These are phyloP conservation scores for Oostethus manadensis DNA, from an alignment of 2,113 vertebrate genomes.

Conservation along the genomic window DNA sequence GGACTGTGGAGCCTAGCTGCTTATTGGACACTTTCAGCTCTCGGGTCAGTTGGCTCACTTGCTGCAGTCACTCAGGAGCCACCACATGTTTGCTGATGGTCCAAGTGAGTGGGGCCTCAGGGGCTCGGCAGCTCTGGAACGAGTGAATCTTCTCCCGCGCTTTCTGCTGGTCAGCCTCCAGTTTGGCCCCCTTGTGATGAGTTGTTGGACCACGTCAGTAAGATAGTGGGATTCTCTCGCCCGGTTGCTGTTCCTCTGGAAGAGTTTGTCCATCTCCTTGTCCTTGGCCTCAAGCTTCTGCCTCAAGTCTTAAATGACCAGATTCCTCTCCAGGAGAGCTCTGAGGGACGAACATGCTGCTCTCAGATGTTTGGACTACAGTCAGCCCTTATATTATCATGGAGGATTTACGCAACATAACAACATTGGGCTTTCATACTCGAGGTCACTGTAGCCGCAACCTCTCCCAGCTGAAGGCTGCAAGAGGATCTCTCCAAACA, in stretches of 20 bases:
- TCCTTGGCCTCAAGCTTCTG: constrained; percentile 50
- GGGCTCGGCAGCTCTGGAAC: constrained; percentile 18
- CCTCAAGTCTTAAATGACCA: constrained; percentile 51
- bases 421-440: not conserved
- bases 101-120: not conserved
- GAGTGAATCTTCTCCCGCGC: constrained; percentile 46
- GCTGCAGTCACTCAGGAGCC: constrained; percentile 30
- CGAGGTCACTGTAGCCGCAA: constrained; percentile 38
- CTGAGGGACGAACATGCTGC: constrained; percentile 23
- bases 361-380: not conserved
- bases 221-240: constrained; percentile 38
- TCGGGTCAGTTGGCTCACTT: constrained; percentile 32
- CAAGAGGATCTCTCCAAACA: constrained; percentile 62
- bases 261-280: constrained; percentile 44
- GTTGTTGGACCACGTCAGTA: constrained; percentile 41
- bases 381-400: not conserved
- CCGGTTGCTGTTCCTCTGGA: constrained; percentile 55
- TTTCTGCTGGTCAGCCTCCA: constrained; percentile 54
- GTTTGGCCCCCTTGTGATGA: constrained; percentile 49
- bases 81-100: constrained; percentile 6
- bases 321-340: constrained; percentile 52
- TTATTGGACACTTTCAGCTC: constrained; percentile 58
- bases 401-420: not conserved
- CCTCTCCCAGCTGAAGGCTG: constrained; percentile 26
- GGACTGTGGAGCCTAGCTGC: constrained; percentile 41